These are phyloP conservation scores for Podiceps cristatus DNA, from an alignment of 2,113 vertebrate genomes.

Conservation along the genomic window DNA sequence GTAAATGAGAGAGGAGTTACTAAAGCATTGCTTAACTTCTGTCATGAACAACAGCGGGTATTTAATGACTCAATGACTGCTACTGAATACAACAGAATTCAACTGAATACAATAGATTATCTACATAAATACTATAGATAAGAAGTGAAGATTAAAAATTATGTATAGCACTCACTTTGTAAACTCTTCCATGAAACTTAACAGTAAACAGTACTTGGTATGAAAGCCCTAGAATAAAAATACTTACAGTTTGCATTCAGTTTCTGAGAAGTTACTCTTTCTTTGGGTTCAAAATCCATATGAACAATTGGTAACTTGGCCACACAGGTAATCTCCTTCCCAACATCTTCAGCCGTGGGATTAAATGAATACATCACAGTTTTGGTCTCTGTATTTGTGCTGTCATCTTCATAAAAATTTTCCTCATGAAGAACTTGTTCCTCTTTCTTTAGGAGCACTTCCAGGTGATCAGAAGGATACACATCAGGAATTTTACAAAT, in stretches of 20 bases:
- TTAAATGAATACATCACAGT: slow-evolving; percentile 53
- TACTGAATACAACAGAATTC: not conserved
- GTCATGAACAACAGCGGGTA: not conserved
- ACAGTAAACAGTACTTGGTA: not conserved
- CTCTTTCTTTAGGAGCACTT: slow-evolving; percentile 64
- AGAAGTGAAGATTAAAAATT: not conserved
- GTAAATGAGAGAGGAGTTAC: not conserved
- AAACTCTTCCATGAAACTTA: not conserved
- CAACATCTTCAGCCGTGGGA: slow-evolving; percentile 54
- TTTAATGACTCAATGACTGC: not conserved
- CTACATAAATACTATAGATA: not conserved
- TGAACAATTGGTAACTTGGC: slow-evolving; percentile 59
- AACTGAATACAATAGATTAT: not conserved
- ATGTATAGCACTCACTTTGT: not conserved
- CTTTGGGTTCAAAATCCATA: slow-evolving; percentile 67
- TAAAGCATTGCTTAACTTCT: not conserved
- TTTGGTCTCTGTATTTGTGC: slow-evolving; percentile 49
- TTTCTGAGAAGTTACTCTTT: slow-evolving; percentile 53
- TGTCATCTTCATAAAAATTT: not conserved
- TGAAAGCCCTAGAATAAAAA: not conserved
- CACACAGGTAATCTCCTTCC: slow-evolving; percentile 68
- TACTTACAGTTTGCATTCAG: slow-evolving; percentile 74
- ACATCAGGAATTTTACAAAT: slow-evolving; percentile 71
- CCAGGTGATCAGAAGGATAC: slow-evolving; percentile 67
- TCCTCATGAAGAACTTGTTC: not conserved